Conservation (phyloP, 2,888 invertebrate genomes). For the Cryptocephalus moraei region DNA sequence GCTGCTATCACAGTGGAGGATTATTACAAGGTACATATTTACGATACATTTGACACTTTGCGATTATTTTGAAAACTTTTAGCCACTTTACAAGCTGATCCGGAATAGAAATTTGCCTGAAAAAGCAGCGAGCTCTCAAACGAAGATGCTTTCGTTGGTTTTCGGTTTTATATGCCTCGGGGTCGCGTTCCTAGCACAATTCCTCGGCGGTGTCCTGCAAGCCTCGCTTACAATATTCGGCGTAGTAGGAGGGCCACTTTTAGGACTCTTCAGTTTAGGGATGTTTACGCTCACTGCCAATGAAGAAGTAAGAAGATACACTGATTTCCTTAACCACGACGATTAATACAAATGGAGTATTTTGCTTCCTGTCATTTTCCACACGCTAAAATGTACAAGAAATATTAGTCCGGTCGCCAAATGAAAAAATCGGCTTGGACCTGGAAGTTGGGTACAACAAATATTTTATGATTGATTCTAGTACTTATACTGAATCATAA, state of each 20-base stretch:
- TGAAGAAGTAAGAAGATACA: constrained; percentile 45
- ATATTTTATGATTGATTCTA: no score
- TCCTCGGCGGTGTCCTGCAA: constrained; percentile 79
- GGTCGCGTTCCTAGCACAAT: constrained; percentile 72
- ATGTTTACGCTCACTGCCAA: constrained; percentile 69
- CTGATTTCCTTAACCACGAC: no score
- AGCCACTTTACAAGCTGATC: constrained; percentile 35
- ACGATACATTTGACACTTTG: not conserved
- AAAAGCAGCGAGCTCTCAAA: constrained; percentile 41
- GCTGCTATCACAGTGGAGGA: constrained; percentile 86
- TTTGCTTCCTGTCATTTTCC: no score
- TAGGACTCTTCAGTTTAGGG: constrained; percentile 77
- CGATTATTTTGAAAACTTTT: constrained; percentile 9
- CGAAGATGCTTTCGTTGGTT: constrained; percentile 57
- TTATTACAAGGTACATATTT: constrained; percentile 52
- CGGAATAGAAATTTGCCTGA: constrained; percentile 35
- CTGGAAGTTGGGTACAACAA: no score
- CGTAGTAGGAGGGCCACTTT: constrained; percentile 76
- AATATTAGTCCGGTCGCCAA: no score
- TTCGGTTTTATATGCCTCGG: constrained; percentile 71
- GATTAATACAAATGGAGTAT: no score
- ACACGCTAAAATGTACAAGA: no score
- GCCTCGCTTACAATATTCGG: constrained; percentile 79
- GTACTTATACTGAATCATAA: no score
- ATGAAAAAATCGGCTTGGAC: no score